phyloP scores from a whole-genome alignment of 2,888 invertebrate species.

The Steinernema carpocapsae region DNA sequence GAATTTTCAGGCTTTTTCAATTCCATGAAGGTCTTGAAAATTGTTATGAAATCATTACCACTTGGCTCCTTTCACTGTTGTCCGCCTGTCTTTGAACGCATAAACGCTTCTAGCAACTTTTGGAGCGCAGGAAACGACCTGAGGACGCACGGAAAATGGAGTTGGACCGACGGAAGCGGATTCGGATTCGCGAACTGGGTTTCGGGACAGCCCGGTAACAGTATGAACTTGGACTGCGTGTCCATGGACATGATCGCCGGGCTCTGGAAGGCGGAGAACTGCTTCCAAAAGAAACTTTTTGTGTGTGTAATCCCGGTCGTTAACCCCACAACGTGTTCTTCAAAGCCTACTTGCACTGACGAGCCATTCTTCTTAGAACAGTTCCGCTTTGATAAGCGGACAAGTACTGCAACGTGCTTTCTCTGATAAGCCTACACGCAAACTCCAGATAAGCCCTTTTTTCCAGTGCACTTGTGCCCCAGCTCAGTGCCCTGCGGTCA shows the following conservation, averaged over 20 bases:
- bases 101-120: slow-evolving; percentile 2
- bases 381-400: no score
- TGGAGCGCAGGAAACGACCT: slow-evolving; percentile 36
- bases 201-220: slow-evolving; percentile 24
- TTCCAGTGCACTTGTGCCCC: background rate
- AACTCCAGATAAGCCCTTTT: background rate
- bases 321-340: background rate
- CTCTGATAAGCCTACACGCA: background rate
- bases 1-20: no score
- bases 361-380: no score
- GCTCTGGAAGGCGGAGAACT: slow-evolving; percentile 22
- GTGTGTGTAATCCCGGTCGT: slow-evolving; percentile 20
- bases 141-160: slow-evolving; percentile 1
- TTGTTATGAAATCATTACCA: no score
- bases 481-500: background rate
- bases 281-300: slow-evolving; percentile 19
- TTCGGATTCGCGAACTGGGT: slow-evolving; percentile 26
- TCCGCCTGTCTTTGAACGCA: slow-evolving; percentile 18
- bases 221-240: background rate
- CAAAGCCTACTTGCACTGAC: slow-evolving; percentile 1
- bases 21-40: no score
- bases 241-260: slow-evolving; percentile 1
- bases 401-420: background rate
- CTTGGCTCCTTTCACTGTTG: no score
- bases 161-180: slow-evolving; percentile 31